Evolutionary conservation across 2,888 invertebrate genomes (phyloP).

Genomic region (Acheta domesticus): DNA sequence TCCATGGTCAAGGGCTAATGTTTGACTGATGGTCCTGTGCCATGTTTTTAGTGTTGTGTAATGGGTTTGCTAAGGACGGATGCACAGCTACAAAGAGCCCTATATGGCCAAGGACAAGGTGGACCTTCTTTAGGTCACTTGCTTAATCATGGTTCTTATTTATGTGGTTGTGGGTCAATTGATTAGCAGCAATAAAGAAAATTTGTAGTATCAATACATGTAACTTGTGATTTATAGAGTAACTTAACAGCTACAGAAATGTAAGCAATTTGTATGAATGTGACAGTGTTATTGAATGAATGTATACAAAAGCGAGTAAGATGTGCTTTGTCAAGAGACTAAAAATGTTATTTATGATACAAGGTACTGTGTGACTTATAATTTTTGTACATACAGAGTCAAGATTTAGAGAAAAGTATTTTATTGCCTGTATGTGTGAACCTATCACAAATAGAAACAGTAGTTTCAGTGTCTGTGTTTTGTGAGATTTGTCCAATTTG

Average conservation of each 20-base stretch:
- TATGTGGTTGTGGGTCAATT: conserved; percentile 2
- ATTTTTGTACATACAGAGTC: conserved; percentile 18
- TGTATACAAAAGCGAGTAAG: background rate
- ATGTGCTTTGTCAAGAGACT: conserved; percentile 18
- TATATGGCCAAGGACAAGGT: background rate
- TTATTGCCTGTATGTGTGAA: conserved; percentile 18
- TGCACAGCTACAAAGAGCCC: background rate
- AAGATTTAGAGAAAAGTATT: conserved; percentile 18
- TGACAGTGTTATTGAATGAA: background rate
- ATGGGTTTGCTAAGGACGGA: background rate
- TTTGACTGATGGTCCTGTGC: background rate
- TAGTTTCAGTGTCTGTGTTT: background rate
- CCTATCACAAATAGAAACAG: background rate
- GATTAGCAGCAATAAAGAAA: conserved; percentile 3
- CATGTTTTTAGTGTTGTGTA: background rate
- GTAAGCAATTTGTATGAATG: background rate
- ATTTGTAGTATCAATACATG: background rate
- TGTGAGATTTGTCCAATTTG: background rate
- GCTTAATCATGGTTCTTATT: conserved; percentile 8
- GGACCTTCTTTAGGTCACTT: background rate
- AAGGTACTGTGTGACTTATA: conserved; percentile 9
- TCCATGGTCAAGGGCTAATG: background rate
- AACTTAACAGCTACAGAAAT: background rate
- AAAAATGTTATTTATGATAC: conserved; percentile 18
- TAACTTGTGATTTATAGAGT: background rate